Percentiles rank a stretch among this genome's conserved stretches.
Evolutionary conservation across 2,113 vertebrate species (phyloP).

Genomic region (Tetrao urogallus): DNA sequence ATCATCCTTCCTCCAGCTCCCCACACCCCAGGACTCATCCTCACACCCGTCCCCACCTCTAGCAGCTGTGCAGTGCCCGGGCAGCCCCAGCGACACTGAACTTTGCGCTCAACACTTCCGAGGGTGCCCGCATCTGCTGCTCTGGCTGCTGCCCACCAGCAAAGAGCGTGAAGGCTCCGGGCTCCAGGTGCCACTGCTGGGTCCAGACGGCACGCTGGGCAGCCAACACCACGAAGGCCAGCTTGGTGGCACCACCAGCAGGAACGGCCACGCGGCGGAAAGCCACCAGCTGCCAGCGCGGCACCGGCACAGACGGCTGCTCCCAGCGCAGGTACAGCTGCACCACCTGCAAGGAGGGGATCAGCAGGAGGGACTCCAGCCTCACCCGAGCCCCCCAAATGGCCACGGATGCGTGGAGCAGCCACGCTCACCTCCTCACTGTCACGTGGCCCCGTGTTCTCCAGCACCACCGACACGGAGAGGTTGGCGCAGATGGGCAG

Average conservation of each 20-base stretch:
- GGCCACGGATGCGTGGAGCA: rapidly evolving
- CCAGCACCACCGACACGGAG: constrained; percentile 56
- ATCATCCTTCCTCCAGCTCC: background rate
- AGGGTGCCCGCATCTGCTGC: background rate
- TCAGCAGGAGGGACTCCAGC: rapidly evolving
- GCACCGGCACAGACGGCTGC: constrained; percentile 42
- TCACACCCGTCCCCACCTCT: background rate
- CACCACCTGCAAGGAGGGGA: constrained; percentile 41
- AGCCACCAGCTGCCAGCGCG: constrained; percentile 73
- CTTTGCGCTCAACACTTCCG: background rate
- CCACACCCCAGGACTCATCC: rapidly evolving
- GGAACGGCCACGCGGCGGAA: constrained; percentile 28
- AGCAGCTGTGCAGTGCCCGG: constrained; percentile 11
- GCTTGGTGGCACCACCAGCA: background rate
- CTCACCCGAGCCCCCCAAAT: rapidly evolving
- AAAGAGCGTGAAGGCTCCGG: constrained; percentile 65
- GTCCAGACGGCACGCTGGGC: constrained; percentile 65
- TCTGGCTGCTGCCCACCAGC: constrained; percentile 62
- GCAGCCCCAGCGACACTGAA: background rate
- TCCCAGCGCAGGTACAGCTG: constrained; percentile 76
- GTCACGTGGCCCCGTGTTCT: constrained; percentile 36
- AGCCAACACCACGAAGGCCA: constrained; percentile 26
- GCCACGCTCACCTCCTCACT: constrained; percentile 66
- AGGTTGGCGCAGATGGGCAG: constrained; percentile 65
- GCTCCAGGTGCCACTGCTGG: constrained; percentile 50